These are phyloP conservation scores for Falco punctatus DNA, from an alignment of 2,113 vertebrate genomes.

Conservation along the genomic window DNA sequence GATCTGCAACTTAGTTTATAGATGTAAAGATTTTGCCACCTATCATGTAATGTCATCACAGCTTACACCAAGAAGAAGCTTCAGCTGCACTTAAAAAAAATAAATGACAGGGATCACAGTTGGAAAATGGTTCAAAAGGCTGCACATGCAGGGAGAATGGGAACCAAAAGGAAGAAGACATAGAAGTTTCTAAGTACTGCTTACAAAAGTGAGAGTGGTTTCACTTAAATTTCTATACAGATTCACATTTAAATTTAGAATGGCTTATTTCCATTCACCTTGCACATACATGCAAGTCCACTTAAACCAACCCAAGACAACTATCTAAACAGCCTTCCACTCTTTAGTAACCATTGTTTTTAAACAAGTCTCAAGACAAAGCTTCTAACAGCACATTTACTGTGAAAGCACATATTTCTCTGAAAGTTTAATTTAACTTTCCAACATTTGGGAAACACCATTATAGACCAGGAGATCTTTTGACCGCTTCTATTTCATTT, in stretches of 20 bases:
- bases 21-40: neutral
- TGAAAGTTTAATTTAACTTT: neutral
- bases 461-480: neutral
- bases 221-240: neutral
- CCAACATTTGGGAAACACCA: neutral
- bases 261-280: neutral
- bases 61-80: rapidly evolving
- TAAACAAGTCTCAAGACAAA: neutral
- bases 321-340: neutral
- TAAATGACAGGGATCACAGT: neutral
- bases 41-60: neutral
- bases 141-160: neutral
- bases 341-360: neutral
- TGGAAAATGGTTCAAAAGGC: neutral
- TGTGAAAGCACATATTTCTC: neutral
- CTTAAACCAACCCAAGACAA: neutral
- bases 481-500: neutral
- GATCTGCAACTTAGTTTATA: neutral
- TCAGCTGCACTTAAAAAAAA: neutral
- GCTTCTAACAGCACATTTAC: neutral
- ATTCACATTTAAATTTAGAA: neutral
- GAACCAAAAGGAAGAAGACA: neutral
- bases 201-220: neutral
- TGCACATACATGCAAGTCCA: neutral
- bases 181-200: neutral